phyloP scores from a whole-genome alignment of 2,113 vertebrate genomes.

The Felis catus region F.catus_Fca126_mat1.0 CM031412.1:46781001-46781500 shows the following conservation, averaged over 20 bases:
- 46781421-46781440: neutral
- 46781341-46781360: neutral
- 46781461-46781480: neutral
- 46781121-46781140: neutral
- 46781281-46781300: neutral
- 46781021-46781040: too few species aligned
- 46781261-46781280: neutral
- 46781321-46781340: neutral
- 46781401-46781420: neutral
- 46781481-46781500: neutral
- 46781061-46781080: neutral
- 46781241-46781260: neutral
- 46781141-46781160: neutral
- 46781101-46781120: neutral
- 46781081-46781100: neutral
- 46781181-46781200: neutral
- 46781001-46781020: neutral
- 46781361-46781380: neutral
- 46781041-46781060: neutral
- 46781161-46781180: neutral
- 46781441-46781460: neutral
- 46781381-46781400: neutral
- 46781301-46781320: neutral
- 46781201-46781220: neutral
- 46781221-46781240: neutral